Evolutionary conservation across 2,113 vertebrate genomes (phyloP).

Genomic region (Gallinago paraguaiae): DNA sequence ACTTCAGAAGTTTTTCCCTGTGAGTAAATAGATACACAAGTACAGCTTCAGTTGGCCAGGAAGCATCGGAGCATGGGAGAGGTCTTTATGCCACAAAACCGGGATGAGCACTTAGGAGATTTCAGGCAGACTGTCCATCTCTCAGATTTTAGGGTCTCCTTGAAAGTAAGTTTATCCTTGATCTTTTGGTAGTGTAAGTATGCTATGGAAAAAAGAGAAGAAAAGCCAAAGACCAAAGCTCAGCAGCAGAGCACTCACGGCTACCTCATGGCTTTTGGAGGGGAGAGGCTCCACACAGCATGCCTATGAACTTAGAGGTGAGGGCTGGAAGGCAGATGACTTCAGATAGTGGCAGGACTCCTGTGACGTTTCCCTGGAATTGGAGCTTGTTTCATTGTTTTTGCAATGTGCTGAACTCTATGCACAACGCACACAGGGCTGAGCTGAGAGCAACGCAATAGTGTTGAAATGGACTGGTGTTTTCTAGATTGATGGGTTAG

Average conservation of each 20-base stretch:
- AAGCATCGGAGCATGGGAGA: not conserved
- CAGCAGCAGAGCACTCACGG: not conserved
- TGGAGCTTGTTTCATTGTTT: not conserved
- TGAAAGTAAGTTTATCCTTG: not conserved
- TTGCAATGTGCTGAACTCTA: not conserved
- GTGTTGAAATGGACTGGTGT: not conserved
- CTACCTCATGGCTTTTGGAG: not conserved
- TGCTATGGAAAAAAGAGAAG: not conserved
- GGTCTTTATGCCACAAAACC: not conserved
- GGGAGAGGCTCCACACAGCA: not conserved
- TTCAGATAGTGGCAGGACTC: not conserved
- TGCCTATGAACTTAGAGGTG: not conserved
- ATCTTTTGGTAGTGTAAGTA: not conserved
- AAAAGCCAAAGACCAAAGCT: not conserved
- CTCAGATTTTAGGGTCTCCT: not conserved
- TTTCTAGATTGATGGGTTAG: not conserved
- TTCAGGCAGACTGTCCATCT: not conserved
- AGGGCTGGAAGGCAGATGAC: not conserved
- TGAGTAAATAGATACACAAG: not conserved
- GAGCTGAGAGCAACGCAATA: not conserved
- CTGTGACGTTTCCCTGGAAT: not conserved
- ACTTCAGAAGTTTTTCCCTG: not conserved
- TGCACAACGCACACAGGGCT: not conserved
- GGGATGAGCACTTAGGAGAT: not conserved
- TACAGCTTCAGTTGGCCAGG: not conserved